Conservation (phyloP, 2,888 invertebrate species). For the Agrotis segetum region DNA sequence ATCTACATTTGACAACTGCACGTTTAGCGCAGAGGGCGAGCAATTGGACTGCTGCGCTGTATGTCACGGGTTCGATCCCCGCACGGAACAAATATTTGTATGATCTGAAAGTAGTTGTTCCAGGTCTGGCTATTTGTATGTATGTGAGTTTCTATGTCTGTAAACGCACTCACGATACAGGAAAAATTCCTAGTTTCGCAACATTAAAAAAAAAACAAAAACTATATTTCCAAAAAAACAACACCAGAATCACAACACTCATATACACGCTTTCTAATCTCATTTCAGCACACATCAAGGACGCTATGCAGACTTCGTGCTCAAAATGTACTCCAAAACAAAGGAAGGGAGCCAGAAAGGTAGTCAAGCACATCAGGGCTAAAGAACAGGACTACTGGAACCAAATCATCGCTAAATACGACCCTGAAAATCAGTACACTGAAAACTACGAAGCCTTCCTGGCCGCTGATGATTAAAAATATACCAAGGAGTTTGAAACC, state of each 20-base stretch:
- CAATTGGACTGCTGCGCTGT: too few relatives aligned
- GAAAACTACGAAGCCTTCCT: constrained; percentile 90
- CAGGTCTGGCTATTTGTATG: too few relatives aligned
- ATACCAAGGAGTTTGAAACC: neutral
- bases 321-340: constrained; percentile 93
- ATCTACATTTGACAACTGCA: too few relatives aligned
- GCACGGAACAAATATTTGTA: too few relatives aligned
- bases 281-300: constrained; percentile 91
- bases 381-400: constrained; percentile 93
- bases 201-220: too few relatives aligned
- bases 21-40: too few relatives aligned
- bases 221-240: too few relatives aligned
- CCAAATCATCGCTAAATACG: constrained; percentile 92
- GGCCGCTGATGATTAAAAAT: constrained; percentile 66
- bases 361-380: constrained; percentile 92
- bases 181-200: too few relatives aligned
- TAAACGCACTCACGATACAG: too few relatives aligned
- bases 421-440: constrained; percentile 92
- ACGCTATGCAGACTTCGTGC: constrained; percentile 93
- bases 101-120: too few relatives aligned
- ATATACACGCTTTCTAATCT: constrained; percentile 1
- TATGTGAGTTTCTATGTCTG: too few relatives aligned
- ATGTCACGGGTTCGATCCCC: too few relatives aligned
- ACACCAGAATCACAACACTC: neutral
- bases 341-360: constrained; percentile 91